These are phyloP conservation scores for Teleogryllus occipitalis DNA, from an alignment of 1,140 invertebrate genomes.

Conservation along the genomic window DNA sequence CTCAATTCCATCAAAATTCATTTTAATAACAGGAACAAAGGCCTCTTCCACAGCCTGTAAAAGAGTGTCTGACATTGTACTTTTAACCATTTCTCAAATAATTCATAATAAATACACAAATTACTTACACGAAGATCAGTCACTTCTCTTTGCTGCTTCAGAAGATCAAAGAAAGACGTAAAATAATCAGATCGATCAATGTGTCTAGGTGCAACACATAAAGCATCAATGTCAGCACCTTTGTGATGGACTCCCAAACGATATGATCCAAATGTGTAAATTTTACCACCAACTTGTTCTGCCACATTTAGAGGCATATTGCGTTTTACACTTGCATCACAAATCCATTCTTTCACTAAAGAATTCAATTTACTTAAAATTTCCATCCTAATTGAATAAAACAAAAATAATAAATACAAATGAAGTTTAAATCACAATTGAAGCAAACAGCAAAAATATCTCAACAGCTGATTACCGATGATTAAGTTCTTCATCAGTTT, in stretches of 20 bases:
- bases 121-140: slow-evolving; percentile 63
- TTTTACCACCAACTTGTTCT: slow-evolving; percentile 89
- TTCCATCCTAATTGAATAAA: slow-evolving; percentile 40
- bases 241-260: slow-evolving; percentile 86
- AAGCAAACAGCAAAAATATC: neutral
- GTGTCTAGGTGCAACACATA: slow-evolving; percentile 95
- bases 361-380: slow-evolving; percentile 71
- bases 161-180: slow-evolving; percentile 81
- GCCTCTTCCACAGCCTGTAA: slow-evolving; percentile 89
- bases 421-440: neutral
- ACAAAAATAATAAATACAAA: slow-evolving; percentile 7
- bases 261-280: slow-evolving; percentile 89
- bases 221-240: slow-evolving; percentile 97
- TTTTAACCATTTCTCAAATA: neutral
- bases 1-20: slow-evolving; percentile 98
- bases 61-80: neutral
- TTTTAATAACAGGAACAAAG: slow-evolving; percentile 98
- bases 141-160: slow-evolving; percentile 82
- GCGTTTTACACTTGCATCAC: slow-evolving; percentile 75
- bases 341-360: slow-evolving; percentile 87
- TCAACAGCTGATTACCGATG: slow-evolving; percentile 50
- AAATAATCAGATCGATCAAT: slow-evolving; percentile 94
- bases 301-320: slow-evolving; percentile 82
- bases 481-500: slow-evolving; percentile 81
- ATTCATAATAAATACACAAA: neutral